These are phyloP conservation scores for Phoenicopterus ruber DNA, from an alignment of 2,113 vertebrate species.

Conservation along the genomic window DNA sequence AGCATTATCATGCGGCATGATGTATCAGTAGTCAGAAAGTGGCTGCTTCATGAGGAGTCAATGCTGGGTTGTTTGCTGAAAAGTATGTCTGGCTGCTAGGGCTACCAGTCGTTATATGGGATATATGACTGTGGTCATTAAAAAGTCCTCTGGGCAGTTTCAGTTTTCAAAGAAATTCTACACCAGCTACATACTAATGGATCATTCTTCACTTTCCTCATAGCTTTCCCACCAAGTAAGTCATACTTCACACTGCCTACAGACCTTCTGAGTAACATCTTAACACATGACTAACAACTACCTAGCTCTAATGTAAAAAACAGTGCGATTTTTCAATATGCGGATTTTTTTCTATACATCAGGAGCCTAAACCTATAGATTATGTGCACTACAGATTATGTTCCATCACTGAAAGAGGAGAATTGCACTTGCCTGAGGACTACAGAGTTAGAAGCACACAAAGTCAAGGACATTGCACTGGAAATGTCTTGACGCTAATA, in stretches of 20 bases:
- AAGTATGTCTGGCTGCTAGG: not conserved
- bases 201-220: not conserved
- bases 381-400: not conserved
- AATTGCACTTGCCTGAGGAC: not conserved
- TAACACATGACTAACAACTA: not conserved
- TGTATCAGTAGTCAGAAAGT: not conserved
- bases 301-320: not conserved
- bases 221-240: not conserved
- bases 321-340: not conserved
- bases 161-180: not conserved
- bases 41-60: not conserved
- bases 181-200: not conserved
- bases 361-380: not conserved
- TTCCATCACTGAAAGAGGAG: not conserved
- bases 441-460: not conserved
- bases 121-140: not conserved
- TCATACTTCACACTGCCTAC: not conserved
- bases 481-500: not conserved
- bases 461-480: not conserved
- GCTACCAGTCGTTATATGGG: not conserved
- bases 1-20: not conserved
- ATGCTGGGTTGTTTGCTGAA: not conserved
- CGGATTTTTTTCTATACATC: not conserved
- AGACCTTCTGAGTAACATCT: not conserved
- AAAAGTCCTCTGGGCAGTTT: not conserved